These are phyloP conservation scores for Drepanosiphum platanoidis DNA, from an alignment of 2,888 invertebrate species.

Conservation along the genomic window DNA sequence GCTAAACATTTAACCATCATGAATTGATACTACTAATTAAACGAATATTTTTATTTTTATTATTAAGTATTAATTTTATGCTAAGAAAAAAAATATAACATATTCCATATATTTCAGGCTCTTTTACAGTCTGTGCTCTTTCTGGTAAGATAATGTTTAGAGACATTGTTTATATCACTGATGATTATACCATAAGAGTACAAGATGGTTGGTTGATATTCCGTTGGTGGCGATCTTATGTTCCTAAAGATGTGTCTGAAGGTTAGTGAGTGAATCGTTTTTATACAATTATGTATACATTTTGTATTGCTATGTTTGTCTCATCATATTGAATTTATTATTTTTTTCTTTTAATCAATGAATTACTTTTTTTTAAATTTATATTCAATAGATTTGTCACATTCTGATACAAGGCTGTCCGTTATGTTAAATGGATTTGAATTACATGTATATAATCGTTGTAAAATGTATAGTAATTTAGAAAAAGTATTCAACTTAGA, in stretches of 20 bases:
- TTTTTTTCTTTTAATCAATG: background rate
- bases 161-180: constrained; percentile 92
- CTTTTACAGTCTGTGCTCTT: constrained; percentile 92
- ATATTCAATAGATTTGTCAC: constrained; percentile 83
- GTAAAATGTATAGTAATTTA: constrained; percentile 84
- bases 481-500: constrained; percentile 89
- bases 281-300: background rate
- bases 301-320: background rate
- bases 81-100: background rate
- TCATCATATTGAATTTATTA: background rate
- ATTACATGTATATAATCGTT: constrained; percentile 93
- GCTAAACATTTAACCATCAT: background rate
- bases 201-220: constrained; percentile 98
- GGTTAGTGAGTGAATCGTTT: constrained; percentile 70
- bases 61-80: background rate
- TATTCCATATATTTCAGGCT: constrained; percentile 74
- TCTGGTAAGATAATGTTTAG: constrained; percentile 99
- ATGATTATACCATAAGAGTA: constrained; percentile 90
- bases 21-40: background rate
- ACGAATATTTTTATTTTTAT: background rate
- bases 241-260: constrained; percentile 94
- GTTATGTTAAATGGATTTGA: constrained; percentile 94
- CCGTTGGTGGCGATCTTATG: constrained; percentile 96
- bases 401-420: constrained; percentile 88
- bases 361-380: too few relatives aligned